phyloP scores from a whole-genome alignment of 2,797 vertebrate genomes.

The Bovichtus variegatus region DNA sequence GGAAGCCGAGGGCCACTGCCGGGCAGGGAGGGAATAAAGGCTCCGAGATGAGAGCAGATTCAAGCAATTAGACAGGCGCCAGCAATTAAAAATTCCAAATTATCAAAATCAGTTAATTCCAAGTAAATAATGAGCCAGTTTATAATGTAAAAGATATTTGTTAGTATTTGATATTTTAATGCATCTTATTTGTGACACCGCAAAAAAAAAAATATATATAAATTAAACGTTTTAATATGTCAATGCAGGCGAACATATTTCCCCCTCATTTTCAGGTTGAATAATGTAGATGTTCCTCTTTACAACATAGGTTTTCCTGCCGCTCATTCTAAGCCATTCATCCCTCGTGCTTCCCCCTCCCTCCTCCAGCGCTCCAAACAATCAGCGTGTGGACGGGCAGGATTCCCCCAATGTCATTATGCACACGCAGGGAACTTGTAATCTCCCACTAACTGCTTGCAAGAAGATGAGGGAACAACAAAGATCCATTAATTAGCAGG shows the following conservation, averaged over 20 bases:
- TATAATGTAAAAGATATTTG: not conserved
- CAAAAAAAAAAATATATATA: too few species aligned
- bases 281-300: constrained; percentile 2
- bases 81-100: not conserved
- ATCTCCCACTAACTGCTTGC: constrained; percentile 77
- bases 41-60: too few species aligned
- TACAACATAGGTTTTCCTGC: constrained; percentile 13
- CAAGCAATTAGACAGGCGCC: not conserved
- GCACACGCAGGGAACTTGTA: constrained; percentile 74
- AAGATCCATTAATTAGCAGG: constrained; percentile 77
- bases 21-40: too few species aligned
- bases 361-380: constrained; percentile 41
- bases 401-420: constrained; percentile 67
- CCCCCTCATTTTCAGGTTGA: not conserved
- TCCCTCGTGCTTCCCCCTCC: constrained; percentile 16
- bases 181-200: too few species aligned
- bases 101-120: not conserved
- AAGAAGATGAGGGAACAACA: constrained; percentile 75
- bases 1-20: not conserved
- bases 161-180: too few species aligned
- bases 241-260: too few species aligned
- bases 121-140: not conserved
- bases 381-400: constrained; percentile 59
- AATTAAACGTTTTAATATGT: too few species aligned
- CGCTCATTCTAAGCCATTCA: constrained; percentile 30